A percentile compares a stretch with the other conserved stretches of the same genome.
Conservation (phyloP, 2,113 vertebrate species). For the Lathamus discolor region DNA sequence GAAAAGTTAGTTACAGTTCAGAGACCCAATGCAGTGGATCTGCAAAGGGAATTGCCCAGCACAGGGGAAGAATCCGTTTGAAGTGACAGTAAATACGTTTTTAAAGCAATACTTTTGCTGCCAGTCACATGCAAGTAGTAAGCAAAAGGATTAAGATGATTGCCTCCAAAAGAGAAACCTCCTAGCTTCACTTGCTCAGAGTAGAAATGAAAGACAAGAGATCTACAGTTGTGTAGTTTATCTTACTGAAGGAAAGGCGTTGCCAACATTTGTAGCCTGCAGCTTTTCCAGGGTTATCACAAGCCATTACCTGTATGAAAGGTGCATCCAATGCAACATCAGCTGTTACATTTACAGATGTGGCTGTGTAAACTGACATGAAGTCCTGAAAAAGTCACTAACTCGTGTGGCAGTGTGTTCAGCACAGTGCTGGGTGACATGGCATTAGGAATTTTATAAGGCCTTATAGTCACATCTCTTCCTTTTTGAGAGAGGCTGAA, state of each 20-base stretch:
- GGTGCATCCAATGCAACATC: not conserved
- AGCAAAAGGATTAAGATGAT: not conserved
- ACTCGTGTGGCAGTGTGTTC: not conserved
- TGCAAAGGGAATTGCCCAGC: not conserved
- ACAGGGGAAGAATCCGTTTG: not conserved
- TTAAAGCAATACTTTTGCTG: not conserved
- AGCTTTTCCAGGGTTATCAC: not conserved
- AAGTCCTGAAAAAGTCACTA: not conserved
- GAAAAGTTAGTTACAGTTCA: not conserved
- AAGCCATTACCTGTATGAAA: not conserved
- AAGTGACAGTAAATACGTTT: not conserved
- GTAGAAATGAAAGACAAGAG: not conserved
- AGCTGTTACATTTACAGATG: not conserved
- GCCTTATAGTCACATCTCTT: not conserved
- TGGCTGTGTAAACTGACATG: not conserved
- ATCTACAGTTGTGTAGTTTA: not conserved
- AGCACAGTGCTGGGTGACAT: not conserved
- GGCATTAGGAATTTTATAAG: not conserved
- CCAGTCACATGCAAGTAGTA: rapidly evolving
- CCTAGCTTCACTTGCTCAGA: not conserved
- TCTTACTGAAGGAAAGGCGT: not conserved
- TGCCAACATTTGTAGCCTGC: not conserved
- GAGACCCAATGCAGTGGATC: not conserved
- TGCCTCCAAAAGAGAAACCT: not conserved
- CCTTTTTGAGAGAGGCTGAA: not conserved